phyloP scores from a whole-genome alignment of 2,888 invertebrate species.

The Ectemnius cavifrons region DNA sequence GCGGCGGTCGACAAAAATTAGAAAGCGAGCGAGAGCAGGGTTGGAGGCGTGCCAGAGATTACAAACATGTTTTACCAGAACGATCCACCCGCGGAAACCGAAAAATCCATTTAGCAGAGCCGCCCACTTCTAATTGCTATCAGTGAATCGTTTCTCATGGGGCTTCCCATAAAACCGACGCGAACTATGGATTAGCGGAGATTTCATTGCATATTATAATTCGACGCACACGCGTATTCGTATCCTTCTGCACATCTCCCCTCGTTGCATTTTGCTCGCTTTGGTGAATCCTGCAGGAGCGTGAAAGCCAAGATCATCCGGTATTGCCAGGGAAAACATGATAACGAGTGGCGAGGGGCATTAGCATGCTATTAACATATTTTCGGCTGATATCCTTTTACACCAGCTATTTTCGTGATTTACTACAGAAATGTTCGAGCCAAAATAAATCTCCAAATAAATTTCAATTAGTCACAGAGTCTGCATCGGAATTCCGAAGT shows the following conservation, averaged over 20 bases:
- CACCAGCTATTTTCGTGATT: no score
- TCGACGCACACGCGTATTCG: background rate
- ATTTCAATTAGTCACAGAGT: no score
- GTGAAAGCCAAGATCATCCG: constrained; percentile 16
- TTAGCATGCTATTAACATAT: constrained; percentile 40
- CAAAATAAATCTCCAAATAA: no score
- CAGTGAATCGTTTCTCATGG: constrained; percentile 24
- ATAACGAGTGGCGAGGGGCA: constrained; percentile 12
- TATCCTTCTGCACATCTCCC: no score
- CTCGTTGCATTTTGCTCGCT: background rate
- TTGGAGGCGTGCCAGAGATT: constrained; percentile 21
- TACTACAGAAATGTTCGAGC: no score
- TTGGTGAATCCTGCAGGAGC: background rate
- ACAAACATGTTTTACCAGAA: constrained; percentile 21
- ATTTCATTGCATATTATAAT: constrained; percentile 33
- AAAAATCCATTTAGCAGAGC: constrained; percentile 25
- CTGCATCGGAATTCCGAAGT: no score
- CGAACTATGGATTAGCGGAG: constrained; percentile 32
- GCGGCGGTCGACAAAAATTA: constrained; percentile 24
- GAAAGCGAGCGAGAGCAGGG: constrained; percentile 4
- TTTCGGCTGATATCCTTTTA: no score
- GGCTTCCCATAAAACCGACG: background rate
- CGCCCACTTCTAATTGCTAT: constrained; percentile 40
- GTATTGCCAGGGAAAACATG: constrained; percentile 15
- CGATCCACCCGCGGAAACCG: constrained; percentile 8